These are phyloP conservation scores for Colletes collaris DNA, from an alignment of 2,888 invertebrate genomes.

Conservation along the genomic window DNA sequence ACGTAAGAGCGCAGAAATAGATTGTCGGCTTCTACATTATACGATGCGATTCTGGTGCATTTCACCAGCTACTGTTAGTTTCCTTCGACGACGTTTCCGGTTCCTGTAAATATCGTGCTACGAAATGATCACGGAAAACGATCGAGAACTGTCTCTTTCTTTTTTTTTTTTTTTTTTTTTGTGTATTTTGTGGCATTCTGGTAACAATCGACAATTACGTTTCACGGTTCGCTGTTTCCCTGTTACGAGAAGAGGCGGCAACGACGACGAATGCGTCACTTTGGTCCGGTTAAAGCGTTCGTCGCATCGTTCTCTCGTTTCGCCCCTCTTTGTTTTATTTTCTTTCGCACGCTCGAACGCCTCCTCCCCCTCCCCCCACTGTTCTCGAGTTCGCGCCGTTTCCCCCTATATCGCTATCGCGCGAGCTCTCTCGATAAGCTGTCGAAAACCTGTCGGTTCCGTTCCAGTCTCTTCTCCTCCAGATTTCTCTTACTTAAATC, in stretches of 20 bases:
- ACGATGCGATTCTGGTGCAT: constrained; percentile 10
- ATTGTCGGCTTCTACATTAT: constrained; percentile 16
- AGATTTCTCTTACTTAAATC: constrained; percentile 24
- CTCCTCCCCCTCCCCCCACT: not conserved
- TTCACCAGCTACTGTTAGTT: no score
- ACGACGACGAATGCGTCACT: constrained; percentile 53
- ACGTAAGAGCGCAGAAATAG: not conserved
- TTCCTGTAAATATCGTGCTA: constrained; percentile 6
- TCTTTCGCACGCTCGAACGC: constrained; percentile 15
- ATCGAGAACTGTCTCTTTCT: constrained; percentile 17
- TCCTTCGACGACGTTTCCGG: no score
- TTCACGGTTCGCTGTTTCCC: constrained; percentile 68
- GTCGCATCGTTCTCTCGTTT: constrained; percentile 3
- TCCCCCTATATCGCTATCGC: not conserved
- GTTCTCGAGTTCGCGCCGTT: constrained; percentile 1
- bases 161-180: constrained; percentile 14
- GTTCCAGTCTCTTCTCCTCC: not conserved
- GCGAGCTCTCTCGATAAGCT: constrained; percentile 20
- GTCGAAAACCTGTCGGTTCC: constrained; percentile 33
- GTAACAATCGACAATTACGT: constrained; percentile 66
- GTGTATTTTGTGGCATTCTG: constrained; percentile 29
- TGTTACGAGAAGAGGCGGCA: constrained; percentile 63
- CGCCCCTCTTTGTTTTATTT: constrained; percentile 14
- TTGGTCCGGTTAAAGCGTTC: constrained; percentile 13
- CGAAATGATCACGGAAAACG: constrained; percentile 18